phyloP scores from a whole-genome alignment of 2,113 vertebrate genomes.

The Tenebrosternarchus preto region DNA sequence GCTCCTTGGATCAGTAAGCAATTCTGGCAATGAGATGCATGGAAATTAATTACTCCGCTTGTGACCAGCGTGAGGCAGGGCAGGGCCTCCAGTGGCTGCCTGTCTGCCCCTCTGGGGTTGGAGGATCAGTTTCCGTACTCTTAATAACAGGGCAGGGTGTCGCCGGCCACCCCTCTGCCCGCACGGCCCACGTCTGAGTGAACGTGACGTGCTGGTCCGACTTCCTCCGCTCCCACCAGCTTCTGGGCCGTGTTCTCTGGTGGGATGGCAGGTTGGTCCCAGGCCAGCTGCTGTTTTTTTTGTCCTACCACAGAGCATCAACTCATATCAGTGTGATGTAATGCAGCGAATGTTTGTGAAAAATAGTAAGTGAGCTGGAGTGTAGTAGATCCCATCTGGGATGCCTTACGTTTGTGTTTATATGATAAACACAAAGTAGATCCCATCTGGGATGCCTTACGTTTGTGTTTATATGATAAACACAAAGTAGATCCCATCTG shows the following conservation, averaged over 20 bases:
- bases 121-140: slow-evolving; percentile 67
- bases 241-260: slow-evolving; percentile 11
- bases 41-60: slow-evolving; percentile 60
- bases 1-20: slow-evolving; percentile 76
- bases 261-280: not conserved
- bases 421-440: no score
- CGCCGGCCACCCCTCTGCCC: slow-evolving; percentile 57
- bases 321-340: no score
- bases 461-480: no score
- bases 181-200: slow-evolving; percentile 52
- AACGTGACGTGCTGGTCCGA: slow-evolving; percentile 36
- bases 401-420: not conserved
- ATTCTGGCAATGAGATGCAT: slow-evolving; percentile 91
- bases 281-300: not conserved
- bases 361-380: no score
- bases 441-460: no score
- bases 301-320: not conserved
- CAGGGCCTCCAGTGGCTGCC: not conserved
- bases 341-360: no score
- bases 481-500: no score
- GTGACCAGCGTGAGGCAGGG: slow-evolving; percentile 25
- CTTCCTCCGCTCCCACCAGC: slow-evolving; percentile 21
- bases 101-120: slow-evolving; percentile 24
- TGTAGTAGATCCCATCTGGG: no score
- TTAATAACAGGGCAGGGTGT: slow-evolving; percentile 61